Evolutionary conservation across 1,140 invertebrate genomes (phyloP), one percentile per base, ranked within the genome.

Genomic region (Aphelenchoides fujianensis): DNA sequence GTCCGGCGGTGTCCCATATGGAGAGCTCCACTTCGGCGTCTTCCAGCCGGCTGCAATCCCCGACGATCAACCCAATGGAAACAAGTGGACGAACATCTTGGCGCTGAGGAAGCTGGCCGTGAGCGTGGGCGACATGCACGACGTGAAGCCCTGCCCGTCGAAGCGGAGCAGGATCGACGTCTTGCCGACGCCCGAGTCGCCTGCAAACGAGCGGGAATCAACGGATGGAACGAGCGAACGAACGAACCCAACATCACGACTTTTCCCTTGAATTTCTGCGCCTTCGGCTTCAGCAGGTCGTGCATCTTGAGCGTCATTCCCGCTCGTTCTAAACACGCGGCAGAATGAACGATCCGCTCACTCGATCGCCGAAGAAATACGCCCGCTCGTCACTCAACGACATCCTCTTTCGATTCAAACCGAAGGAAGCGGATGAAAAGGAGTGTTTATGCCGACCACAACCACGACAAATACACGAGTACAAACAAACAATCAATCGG

Each of bases 1-100:
- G 95, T 0, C 95, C 95, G 27, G 95, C 95, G 59, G 95, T 98
- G 85, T 98, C 95, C 95, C 75, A 77, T 30, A 77, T 70, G 27
- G 68, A 57, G 16, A 77, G 73, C 35, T 74, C 72, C 62, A 77
- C 61, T 48, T 77, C 76, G 28, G 55, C 48, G 3, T 76, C 71
- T 41, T 69, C 72, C 9, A 59, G n/a, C 3, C 34, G 23, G 34
- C 68, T 69, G 34, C 41, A 69, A 69, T 23, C 32, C 23, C 27
- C 12, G 32, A 0, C 12, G 23, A 23, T 66, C 31, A 36, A 66
- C 53, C 53, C 5, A 1, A n/a, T n/a, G n/a, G n/a, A n/a, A n/a
- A n/a, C n/a, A n/a, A n/a, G n/a, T n/a, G n/a, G n/a, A 59, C 19
- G 5, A 16, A 59, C 55, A 59, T 23, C 34, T 59, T 59, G 28